Percentiles rank a stretch among this genome's conserved stretches.
Evolutionary conservation across 1,140 invertebrate species (phyloP).

Genomic region (Apis florea): DNA sequence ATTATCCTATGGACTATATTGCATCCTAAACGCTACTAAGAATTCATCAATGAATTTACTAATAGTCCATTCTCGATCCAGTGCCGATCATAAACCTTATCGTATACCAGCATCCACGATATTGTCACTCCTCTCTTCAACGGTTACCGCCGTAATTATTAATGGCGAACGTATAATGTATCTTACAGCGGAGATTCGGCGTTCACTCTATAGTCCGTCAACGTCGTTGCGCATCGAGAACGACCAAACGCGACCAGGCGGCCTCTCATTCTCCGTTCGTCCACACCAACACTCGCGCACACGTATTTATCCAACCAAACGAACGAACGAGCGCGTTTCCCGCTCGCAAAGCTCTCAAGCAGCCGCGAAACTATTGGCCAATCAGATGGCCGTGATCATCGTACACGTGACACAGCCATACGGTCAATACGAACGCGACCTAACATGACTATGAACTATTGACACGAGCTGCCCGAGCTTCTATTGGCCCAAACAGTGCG

Average conservation of each 20-base stretch:
- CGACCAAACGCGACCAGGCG: neutral
- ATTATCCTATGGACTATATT: too few species aligned
- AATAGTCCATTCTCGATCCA: too few species aligned
- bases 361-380: conserved; percentile 58
- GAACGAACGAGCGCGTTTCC: conserved; percentile 33
- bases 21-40: neutral
- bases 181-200: conserved; percentile 54
- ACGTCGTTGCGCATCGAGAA: conserved; percentile 14
- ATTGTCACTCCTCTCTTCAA: conserved; percentile 1
- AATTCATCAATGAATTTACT: neutral
- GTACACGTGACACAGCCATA: neutral
- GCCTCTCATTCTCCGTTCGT: conserved; percentile 23
- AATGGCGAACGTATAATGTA: conserved; percentile 49
- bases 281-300: neutral
- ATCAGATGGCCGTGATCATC: conserved; percentile 34
- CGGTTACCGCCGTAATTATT: conserved; percentile 52
- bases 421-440: conserved; percentile 50
- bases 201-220: conserved; percentile 8
- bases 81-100: neutral
- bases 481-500: conserved; percentile 46
- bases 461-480: conserved; percentile 52
- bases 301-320: conserved; percentile 1
- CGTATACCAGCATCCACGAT: neutral
- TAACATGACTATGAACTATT: conserved; percentile 63
- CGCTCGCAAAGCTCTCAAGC: conserved; percentile 29